phyloP scores from a whole-genome alignment of 2,888 invertebrate species.

The Watsonalla cultraria region DNA sequence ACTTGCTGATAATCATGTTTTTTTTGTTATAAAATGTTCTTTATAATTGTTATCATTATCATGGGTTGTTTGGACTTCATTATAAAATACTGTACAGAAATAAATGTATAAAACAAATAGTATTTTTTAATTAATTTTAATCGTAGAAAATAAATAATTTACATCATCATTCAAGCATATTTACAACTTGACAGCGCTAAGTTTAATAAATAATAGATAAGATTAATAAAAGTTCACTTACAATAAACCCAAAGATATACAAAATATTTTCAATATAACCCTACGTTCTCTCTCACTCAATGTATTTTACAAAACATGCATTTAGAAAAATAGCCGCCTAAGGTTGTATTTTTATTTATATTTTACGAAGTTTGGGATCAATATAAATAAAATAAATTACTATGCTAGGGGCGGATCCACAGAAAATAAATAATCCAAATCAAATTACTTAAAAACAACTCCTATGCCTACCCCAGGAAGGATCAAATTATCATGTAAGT shows the following conservation, averaged over 20 bases:
- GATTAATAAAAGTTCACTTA: conserved; percentile 21
- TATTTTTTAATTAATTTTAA: conserved; percentile 33
- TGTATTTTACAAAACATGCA: too few relatives aligned
- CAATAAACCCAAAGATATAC: conserved; percentile 11
- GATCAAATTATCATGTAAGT: too few relatives aligned
- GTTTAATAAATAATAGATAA: conserved; percentile 39
- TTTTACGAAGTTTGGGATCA: neutral
- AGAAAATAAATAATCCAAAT: neutral
- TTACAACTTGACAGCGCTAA: conserved; percentile 60
- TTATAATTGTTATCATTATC: neutral
- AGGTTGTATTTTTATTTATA: too few relatives aligned
- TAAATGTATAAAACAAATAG: conserved; percentile 10
- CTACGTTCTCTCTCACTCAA: too few relatives aligned
- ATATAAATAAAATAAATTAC: conserved; percentile 1
- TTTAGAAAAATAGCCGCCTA: too few relatives aligned
- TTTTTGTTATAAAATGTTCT: too few relatives aligned
- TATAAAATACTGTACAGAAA: neutral
- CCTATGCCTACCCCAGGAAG: too few relatives aligned
- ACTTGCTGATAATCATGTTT: too few relatives aligned
- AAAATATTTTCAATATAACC: neutral
- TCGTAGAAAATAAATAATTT: conserved; percentile 72
- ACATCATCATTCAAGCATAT: conserved; percentile 61
- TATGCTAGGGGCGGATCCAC: neutral
- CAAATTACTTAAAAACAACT: too few relatives aligned
- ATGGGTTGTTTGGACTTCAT: neutral